phyloP scores from a whole-genome alignment of 2,797 vertebrate species.

The Pseudomugil tenellus region DNA sequence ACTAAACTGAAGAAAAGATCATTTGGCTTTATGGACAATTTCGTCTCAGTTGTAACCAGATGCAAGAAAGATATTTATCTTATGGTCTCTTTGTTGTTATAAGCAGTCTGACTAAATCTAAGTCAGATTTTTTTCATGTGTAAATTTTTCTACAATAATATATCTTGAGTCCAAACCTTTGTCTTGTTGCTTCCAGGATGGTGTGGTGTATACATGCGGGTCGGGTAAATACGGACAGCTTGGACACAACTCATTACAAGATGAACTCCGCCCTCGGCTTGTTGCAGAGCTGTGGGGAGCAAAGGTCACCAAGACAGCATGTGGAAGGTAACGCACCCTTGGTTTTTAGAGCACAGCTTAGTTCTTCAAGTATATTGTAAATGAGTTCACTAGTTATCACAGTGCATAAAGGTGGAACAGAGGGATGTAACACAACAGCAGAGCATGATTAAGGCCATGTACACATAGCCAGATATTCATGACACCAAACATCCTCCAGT shows the following conservation, averaged over 20 bases:
- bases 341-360: too few relatives aligned
- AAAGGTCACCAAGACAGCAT: constrained; percentile 81
- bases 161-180: too few relatives aligned
- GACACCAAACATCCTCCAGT: too few relatives aligned
- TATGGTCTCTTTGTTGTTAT: background rate
- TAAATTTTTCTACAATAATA: background rate
- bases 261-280: constrained; percentile 82
- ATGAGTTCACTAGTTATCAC: too few relatives aligned
- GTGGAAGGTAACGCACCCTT: constrained; percentile 81
- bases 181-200: constrained; percentile 71
- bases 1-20: background rate
- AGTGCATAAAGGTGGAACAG: too few relatives aligned
- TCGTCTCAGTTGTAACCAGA: background rate
- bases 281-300: constrained; percentile 82
- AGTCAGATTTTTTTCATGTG: background rate
- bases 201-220: constrained; percentile 87
- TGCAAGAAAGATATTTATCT: background rate
- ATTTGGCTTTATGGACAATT: background rate
- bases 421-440: too few relatives aligned
- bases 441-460: too few relatives aligned
- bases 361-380: too few relatives aligned
- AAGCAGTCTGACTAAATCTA: background rate
- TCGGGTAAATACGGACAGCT: constrained; percentile 86
- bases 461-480: too few relatives aligned
- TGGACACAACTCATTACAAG: constrained; percentile 85